Percentiles rank a stretch among this genome's conserved stretches.
Evolutionary conservation across 1,140 invertebrate genomes (phyloP).

Genomic region (Stegodyphus mimosarum): DNA sequence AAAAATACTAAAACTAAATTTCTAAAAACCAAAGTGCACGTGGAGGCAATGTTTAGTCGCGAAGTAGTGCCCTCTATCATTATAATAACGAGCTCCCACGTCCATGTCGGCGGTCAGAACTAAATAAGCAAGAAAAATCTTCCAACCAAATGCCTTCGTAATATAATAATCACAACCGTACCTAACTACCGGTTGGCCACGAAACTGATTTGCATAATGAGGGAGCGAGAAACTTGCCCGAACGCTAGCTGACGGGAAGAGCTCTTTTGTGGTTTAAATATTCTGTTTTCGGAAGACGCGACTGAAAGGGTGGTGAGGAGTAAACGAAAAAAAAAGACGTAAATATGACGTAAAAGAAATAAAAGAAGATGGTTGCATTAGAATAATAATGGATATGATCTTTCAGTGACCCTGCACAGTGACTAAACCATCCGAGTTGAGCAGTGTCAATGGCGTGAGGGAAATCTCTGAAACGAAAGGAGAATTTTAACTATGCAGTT

Average conservation of each 20-base stretch:
- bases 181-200: conserved; percentile 22
- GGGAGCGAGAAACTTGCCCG: not conserved
- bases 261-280: conserved; percentile 15
- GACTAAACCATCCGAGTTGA: conserved; percentile 9
- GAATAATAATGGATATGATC: conserved; percentile 16
- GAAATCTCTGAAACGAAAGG: not conserved
- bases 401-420: conserved; percentile 3
- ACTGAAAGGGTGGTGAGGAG: conserved; percentile 5
- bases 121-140: not conserved
- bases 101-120: not conserved
- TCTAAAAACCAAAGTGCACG: conserved; percentile 21
- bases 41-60: conserved; percentile 7
- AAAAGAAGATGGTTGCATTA: conserved; percentile 8
- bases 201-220: conserved; percentile 32
- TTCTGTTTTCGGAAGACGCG: conserved; percentile 2
- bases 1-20: not conserved
- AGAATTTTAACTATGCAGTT: too few species aligned
- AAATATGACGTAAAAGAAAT: too few species aligned
- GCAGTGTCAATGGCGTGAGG: not conserved
- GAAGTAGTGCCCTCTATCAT: conserved; percentile 11
- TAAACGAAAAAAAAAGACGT: not conserved
- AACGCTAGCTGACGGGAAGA: not conserved
- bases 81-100: conserved; percentile 7
- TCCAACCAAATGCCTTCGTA: not conserved
- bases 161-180: conserved; percentile 11